Evolutionary conservation across 2,888 invertebrate genomes (phyloP), one percentile per base, ranked within the genome.

Genomic region (Hypena proboscidalis): DNA sequence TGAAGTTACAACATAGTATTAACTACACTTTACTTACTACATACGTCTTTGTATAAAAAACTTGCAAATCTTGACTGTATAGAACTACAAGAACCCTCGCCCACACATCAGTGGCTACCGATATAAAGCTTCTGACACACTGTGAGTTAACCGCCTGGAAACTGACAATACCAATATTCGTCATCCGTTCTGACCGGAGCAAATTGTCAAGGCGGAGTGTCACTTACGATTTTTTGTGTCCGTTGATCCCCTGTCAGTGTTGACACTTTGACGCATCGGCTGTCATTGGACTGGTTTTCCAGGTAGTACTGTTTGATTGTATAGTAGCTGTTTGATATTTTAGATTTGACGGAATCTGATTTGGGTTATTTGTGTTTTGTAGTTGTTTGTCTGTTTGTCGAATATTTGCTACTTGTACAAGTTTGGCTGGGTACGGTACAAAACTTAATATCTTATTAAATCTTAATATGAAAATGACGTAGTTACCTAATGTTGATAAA

Each of bases 241-340:
- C 46, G 62, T 66, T 66, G 61, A 60, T 63, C 77, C 80, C 76
- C 71, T 61, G 77, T 81, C 81, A 74, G 54, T 33, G 77, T 70
- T 83, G 83, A 81, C 83, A 75, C 67, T 72, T 81, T 83, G 83
- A 84, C 77, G 77, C 75, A 78, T 78, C 77, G 76, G 77, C 71
- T 73, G 21, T 38, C 69, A 74, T 72, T 70, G n/a, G n/a, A n/a
- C 65, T 60, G 58, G 64, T 60, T 66, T 64, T 35, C 20, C 45
- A 50, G 45, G 50, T 50, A 50, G 30, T 17, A 14, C 59, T 56
- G 38, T 42, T 39, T 55, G 35, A 47, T 57, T 44, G 48, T 43
- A 42, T 32, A 43, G 45, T 41, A 50, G 32, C 36, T 39, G 31
- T 38, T 31, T 35, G 13, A 19, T 29, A 8, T 33, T 26, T 2